Evolutionary conservation across 2,113 vertebrate species (phyloP).

Genomic region (Gorilla gorilla): DNA sequence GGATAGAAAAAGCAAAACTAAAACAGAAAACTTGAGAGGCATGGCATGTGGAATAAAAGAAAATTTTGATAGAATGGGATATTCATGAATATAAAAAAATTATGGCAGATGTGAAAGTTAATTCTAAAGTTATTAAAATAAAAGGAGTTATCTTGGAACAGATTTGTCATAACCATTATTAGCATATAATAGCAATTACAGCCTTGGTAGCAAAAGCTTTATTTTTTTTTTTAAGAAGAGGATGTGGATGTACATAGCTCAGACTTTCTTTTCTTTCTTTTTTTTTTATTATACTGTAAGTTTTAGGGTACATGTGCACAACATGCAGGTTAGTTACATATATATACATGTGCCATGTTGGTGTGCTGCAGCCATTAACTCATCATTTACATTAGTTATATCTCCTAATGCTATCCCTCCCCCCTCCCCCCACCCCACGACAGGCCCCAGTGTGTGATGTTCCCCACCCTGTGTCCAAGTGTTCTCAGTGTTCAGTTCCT

Average conservation of each 20-base stretch:
- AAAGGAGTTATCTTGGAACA: neutral
- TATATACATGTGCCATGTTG: too few species aligned
- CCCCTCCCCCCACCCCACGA: too few species aligned
- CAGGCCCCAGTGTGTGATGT: too few species aligned
- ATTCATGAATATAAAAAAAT: neutral
- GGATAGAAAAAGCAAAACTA: neutral
- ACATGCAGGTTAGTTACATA: too few species aligned
- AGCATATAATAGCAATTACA: neutral
- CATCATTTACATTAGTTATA: too few species aligned
- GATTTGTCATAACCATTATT: neutral
- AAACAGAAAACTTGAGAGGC: neutral
- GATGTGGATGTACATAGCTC: neutral
- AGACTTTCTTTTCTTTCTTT: neutral
- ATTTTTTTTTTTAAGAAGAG: neutral
- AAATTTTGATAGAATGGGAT: neutral
- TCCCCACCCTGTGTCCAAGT: too few species aligned
- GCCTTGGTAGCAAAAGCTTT: neutral
- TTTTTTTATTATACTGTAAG: too few species aligned
- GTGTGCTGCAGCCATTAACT: too few species aligned
- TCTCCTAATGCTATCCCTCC: too few species aligned
- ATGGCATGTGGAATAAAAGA: neutral
- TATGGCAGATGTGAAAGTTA: neutral
- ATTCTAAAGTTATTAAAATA: neutral
- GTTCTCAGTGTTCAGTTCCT: too few species aligned
- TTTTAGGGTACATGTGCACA: too few species aligned